Percentiles rank a stretch among this genome's conserved stretches.
Conservation (phyloP, 1,140 invertebrate genomes). For the Magallana angulata region DNA sequence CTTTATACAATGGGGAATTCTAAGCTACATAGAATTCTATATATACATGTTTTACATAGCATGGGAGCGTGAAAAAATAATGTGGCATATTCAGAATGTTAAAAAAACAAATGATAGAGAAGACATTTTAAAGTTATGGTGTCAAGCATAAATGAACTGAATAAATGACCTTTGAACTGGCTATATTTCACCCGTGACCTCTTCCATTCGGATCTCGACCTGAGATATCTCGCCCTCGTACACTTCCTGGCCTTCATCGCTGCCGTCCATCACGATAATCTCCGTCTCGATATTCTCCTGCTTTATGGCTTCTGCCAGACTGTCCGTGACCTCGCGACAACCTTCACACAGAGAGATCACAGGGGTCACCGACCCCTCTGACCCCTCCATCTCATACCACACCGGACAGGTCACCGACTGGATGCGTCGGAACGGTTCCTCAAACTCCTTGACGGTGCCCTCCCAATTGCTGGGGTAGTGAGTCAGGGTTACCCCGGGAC, state of each 20-base stretch:
- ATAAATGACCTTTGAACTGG: background rate
- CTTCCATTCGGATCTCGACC: background rate
- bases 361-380: background rate
- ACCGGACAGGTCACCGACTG: slow-evolving; percentile 44
- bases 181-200: background rate
- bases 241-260: background rate
- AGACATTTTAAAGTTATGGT: too few relatives aligned
- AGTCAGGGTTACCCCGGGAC: slow-evolving; percentile 2
- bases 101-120: too few relatives aligned
- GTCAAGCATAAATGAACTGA: too few relatives aligned
- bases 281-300: background rate
- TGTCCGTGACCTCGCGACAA: background rate
- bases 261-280: background rate
- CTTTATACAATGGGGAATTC: too few relatives aligned
- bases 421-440: slow-evolving; percentile 33
- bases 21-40: too few relatives aligned
- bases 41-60: too few relatives aligned
- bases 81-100: too few relatives aligned
- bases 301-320: background rate
- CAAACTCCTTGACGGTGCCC: background rate
- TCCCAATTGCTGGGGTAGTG: background rate
- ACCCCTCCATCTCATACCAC: background rate
- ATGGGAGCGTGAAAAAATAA: too few relatives aligned
- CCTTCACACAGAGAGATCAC: background rate
- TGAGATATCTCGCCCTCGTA: slow-evolving; percentile 8